phyloP scores from a whole-genome alignment of 2,113 vertebrate species.

The Xyrauchen texanus region DNA sequence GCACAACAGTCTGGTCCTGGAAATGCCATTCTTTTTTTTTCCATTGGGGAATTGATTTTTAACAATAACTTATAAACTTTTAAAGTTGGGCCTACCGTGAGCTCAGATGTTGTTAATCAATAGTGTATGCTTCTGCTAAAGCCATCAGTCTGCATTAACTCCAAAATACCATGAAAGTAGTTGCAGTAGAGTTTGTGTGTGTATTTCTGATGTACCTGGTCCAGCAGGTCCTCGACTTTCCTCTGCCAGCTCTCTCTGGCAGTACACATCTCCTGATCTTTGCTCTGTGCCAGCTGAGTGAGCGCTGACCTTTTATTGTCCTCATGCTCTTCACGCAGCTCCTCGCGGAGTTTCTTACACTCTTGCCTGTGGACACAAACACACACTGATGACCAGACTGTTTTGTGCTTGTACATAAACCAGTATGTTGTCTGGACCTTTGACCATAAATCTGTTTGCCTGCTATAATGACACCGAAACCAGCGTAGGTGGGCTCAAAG shows the following conservation, averaged over 20 bases:
- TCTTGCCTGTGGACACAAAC: conserved; percentile 82
- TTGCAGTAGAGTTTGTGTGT: background rate
- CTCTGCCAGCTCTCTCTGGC: conserved; percentile 95
- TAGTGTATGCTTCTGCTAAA: too few relatives aligned
- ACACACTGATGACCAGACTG: conserved; percentile 24
- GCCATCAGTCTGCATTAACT: too few relatives aligned
- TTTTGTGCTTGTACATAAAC: conserved; percentile 7
- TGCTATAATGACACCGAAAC: background rate
- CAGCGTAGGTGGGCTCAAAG: too few relatives aligned
- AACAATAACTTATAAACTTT: too few relatives aligned
- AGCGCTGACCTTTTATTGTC: conserved; percentile 89
- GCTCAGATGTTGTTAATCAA: too few relatives aligned
- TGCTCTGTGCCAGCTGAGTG: conserved; percentile 85
- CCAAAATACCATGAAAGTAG: too few relatives aligned
- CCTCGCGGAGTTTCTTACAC: conserved; percentile 93
- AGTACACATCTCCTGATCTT: conserved; percentile 87
- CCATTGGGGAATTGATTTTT: too few relatives aligned
- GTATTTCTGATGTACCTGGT: conserved; percentile 81
- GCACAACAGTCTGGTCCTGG: too few relatives aligned
- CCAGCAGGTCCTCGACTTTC: conserved; percentile 97
- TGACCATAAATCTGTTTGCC: background rate
- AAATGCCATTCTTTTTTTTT: too few relatives aligned
- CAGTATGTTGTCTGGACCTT: background rate
- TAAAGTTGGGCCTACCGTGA: too few relatives aligned
- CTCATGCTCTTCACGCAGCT: conserved; percentile 89